Evolutionary conservation across 1,140 invertebrate species (phyloP), one percentile per base, ranked within the genome.

Genomic region (Telenomus remus): DNA sequence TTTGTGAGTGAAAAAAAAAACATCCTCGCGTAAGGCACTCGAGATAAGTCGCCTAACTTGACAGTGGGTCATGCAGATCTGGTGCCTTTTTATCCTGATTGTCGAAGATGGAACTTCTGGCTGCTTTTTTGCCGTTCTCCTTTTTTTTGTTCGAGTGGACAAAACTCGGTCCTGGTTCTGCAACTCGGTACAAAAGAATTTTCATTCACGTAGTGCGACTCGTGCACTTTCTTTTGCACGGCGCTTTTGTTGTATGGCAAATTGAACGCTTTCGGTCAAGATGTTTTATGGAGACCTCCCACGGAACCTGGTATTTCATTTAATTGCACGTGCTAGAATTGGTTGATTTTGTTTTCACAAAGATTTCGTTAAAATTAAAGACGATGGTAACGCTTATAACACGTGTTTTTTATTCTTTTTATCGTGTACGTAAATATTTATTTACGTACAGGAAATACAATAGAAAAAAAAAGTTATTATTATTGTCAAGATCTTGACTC

Each of bases 31-130:
- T 65, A 57, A 76, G 73, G 55, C 55, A 61, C 61, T 64, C 15
- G 42, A 65, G 54, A 75, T 64, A 65, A 50, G 56, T 48, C 35
- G 56, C 49, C 55, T 12, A 53, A 57, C 51, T 35, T 63, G 34
- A 42, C 35, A 27, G 2, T 27, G 53, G 49, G 14, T 72, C 69
- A 60, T 60, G 48, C 48, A 48, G 48, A 60, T 59, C 37, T 43
- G 16, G 53, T 13, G 44, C 9, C 14, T 27, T 49, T 66, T 73
- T 53, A 61, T 50, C 16, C 55, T 8, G 46, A 65, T 65, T 27
- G 44, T 73, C 70, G 65, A 60, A 66, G 61, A 73, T 66, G 55
- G 55, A 61, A 50, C 35, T 43, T 15, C 55, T 59, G 55, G 63
- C 46, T 64, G 48, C 56, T 74, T 68, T 44, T 55, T 55, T 39